A percentile compares a stretch with the other conserved stretches of the same genome.
Conservation (phyloP, 2,888 invertebrate species). For the Lithophane semibrunnea region DNA sequence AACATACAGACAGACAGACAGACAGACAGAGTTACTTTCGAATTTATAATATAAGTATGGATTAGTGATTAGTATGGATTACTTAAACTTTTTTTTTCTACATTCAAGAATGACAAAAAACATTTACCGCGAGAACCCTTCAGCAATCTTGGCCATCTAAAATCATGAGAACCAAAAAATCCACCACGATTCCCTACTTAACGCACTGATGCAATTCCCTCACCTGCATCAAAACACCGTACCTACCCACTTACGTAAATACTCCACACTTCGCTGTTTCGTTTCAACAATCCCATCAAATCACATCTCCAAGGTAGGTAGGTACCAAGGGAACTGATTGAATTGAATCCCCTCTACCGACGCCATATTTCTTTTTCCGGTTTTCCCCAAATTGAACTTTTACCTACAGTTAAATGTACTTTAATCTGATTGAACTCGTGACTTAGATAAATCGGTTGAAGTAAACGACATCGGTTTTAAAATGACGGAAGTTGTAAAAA, state of each 20-base stretch:
- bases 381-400: conserved; percentile 88
- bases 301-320: conserved; percentile 75
- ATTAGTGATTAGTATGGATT: too few species aligned
- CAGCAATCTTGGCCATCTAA: neutral
- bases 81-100: neutral
- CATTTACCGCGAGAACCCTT: neutral
- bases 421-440: conserved; percentile 89
- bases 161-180: neutral
- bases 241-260: conserved; percentile 46
- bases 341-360: conserved; percentile 87
- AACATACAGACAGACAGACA: too few species aligned
- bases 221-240: conserved; percentile 32
- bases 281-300: conserved; percentile 90
- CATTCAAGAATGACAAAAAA: neutral
- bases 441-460: conserved; percentile 84
- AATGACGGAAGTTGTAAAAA: conserved; percentile 46
- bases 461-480: conserved; percentile 59
- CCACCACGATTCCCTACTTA: neutral
- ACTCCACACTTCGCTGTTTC: conserved; percentile 76
- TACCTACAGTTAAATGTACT: conserved; percentile 89
- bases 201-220: conserved; percentile 30
- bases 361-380: conserved; percentile 87
- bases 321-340: conserved; percentile 88
- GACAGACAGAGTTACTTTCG: too few species aligned
- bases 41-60: too few species aligned